Base-by-base conservation (phyloP, 2,888 invertebrate genomes). In the Ophioninae sp. region DNA sequence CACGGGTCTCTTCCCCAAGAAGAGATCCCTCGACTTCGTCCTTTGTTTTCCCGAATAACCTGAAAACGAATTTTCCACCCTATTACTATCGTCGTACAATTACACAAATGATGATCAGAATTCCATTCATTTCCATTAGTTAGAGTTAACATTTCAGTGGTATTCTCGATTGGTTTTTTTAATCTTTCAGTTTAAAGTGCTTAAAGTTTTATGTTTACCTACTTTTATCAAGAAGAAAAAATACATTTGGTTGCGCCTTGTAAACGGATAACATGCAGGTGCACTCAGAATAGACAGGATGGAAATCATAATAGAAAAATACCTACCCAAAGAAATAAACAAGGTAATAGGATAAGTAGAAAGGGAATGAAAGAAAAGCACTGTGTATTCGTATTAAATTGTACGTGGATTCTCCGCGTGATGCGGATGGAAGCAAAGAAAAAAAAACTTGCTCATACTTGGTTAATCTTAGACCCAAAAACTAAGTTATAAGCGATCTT, bases 41-140 rank as follows among this genome's bases (percentile, higher is more conserved):
- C 86, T 93, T 94, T 58, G 91, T 90, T 87, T 92, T 91, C 73
- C 93, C 92, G 86, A 94, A 92, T 78, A 94, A 90, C 87, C 94
- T 94, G 90, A 23, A 86, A 87, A 61, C 30, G 76, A 51, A 13
- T 51, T 81, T 17, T 74, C 65, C 13, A 64, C 9, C 44, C 13
- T 20, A 68, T 58, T 9, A 58, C 68, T 61, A 37, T 39, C 13
- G 20, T 22, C 0, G 0, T 51, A 37, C 10, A 44, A 69, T 44
- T n/a, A 30, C 22, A 8, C 56, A 9, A 7, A 64, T 23, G 20
- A 41, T 6, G 72, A 58, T 37, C 17, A 61, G 39, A 63, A 56
- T 51, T 51, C n/a, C n/a, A n/a, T n/a, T n/a, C n/a, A n/a, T n/a
- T n/a, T n/a, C n/a, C n/a, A n/a, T 23, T 22, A 58, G 39, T 51